Percentiles rank a stretch among this genome's conserved stretches.
Conservation (phyloP, 2,888 invertebrate species). For the Diplolepis rosae region DNA sequence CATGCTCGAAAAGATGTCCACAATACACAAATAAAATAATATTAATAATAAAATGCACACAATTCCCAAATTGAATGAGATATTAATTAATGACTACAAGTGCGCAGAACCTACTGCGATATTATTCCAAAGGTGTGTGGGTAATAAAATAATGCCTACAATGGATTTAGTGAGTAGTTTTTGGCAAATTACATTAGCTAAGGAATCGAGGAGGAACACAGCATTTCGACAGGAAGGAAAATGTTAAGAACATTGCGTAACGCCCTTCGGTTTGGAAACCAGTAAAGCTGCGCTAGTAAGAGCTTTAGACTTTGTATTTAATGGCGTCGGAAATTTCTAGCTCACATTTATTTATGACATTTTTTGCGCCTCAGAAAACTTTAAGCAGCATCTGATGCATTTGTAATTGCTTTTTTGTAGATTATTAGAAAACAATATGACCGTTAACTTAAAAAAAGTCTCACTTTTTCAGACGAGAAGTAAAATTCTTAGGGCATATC, state of each 20-base stretch:
- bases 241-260: too few species aligned
- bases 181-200: too few species aligned
- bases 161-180: conserved; percentile 47
- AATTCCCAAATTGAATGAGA: too few species aligned
- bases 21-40: too few species aligned
- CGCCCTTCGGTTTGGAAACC: too few species aligned
- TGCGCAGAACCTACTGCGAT: too few species aligned
- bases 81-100: too few species aligned
- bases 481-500: conserved; percentile 33
- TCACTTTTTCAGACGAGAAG: conserved; percentile 73
- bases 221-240: conserved; percentile 3
- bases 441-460: conserved; percentile 68
- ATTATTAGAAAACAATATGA: conserved; percentile 10
- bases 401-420: neutral
- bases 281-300: too few species aligned
- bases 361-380: neutral
- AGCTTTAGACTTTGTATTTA: neutral
- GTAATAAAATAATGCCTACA: conserved; percentile 33
- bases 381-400: neutral
- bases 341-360: too few species aligned
- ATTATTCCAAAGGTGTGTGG: conserved; percentile 37
- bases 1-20: too few species aligned
- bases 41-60: too few species aligned
- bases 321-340: conserved; percentile 11
- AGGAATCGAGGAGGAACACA: too few species aligned